Evolutionary conservation across 2,113 vertebrate genomes (phyloP).

Genomic region (Dendrocopos noguchii): DNA sequence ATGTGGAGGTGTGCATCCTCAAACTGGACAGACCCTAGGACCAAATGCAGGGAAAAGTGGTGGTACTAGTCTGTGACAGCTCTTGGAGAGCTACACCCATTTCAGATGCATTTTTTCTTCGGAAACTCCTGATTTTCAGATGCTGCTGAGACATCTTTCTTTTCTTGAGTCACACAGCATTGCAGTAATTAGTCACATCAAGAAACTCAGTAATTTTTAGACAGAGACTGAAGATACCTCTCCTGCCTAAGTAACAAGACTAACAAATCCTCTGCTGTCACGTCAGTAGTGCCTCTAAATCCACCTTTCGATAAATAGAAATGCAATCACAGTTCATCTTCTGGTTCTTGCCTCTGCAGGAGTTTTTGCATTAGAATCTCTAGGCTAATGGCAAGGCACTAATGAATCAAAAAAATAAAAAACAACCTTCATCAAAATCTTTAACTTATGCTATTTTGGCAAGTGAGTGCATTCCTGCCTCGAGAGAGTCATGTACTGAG

Average conservation of each 20-base stretch:
- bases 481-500: neutral
- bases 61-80: neutral
- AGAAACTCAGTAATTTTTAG: neutral
- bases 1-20: neutral
- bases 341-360: neutral
- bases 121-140: neutral
- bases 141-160: neutral
- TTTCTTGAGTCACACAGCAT: neutral
- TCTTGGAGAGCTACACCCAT: neutral
- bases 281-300: neutral
- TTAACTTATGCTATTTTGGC: neutral
- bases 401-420: neutral
- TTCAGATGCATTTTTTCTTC: neutral
- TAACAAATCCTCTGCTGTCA: neutral
- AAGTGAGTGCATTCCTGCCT: neutral
- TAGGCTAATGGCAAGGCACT: neutral
- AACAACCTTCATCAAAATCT: neutral
- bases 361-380: neutral
- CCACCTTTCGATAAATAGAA: neutral
- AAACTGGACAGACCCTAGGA: neutral
- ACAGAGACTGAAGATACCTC: neutral
- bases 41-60: neutral
- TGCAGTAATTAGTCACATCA: neutral
- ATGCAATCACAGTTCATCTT: neutral
- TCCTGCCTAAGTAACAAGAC: neutral